phyloP scores from a whole-genome alignment of 1,140 invertebrate genomes.

The Zaprionus tsacasi region DNA sequence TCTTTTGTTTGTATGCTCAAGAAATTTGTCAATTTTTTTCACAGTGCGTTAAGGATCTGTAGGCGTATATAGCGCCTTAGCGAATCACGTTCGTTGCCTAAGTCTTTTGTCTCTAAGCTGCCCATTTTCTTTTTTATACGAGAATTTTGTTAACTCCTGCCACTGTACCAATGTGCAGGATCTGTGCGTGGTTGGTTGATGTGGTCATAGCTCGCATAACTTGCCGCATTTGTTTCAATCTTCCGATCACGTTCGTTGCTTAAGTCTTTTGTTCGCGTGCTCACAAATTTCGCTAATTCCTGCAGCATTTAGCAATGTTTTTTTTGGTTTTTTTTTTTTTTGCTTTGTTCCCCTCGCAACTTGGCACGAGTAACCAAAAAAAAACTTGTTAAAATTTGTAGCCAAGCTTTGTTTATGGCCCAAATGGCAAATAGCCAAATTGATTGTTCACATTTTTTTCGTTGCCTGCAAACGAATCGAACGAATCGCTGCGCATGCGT shows the following conservation, averaged over 20 bases:
- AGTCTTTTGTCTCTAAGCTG: conserved; percentile 65
- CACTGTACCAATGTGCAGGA: background rate
- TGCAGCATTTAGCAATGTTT: conserved; percentile 50
- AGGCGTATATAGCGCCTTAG: no score
- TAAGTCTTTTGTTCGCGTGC: conserved; percentile 65
- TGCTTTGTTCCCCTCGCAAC: background rate
- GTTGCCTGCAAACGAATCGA: conserved; percentile 35
- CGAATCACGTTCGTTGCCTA: conserved; percentile 57
- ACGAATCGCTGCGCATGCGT: conserved; percentile 52
- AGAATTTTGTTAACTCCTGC: background rate
- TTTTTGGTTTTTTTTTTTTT: conserved; percentile 3
- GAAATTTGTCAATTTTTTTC: background rate
- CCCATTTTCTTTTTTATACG: no score
- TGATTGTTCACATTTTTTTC: conserved; percentile 78
- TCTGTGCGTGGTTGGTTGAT: background rate
- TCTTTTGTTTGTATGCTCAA: conserved; percentile 35
- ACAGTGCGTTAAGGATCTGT: background rate
- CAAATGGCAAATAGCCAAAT: conserved; percentile 67
- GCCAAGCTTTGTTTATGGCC: conserved; percentile 57
- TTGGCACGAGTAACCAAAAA: conserved; percentile 48
- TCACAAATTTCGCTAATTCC: conserved; percentile 65
- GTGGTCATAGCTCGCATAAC: conserved; percentile 5
- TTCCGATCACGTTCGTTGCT: conserved; percentile 33
- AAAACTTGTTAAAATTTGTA: conserved; percentile 79
- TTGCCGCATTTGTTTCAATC: conserved; percentile 6